Base-by-base conservation (phyloP, 2,113 vertebrate genomes). In the Empidonax traillii region DNA sequence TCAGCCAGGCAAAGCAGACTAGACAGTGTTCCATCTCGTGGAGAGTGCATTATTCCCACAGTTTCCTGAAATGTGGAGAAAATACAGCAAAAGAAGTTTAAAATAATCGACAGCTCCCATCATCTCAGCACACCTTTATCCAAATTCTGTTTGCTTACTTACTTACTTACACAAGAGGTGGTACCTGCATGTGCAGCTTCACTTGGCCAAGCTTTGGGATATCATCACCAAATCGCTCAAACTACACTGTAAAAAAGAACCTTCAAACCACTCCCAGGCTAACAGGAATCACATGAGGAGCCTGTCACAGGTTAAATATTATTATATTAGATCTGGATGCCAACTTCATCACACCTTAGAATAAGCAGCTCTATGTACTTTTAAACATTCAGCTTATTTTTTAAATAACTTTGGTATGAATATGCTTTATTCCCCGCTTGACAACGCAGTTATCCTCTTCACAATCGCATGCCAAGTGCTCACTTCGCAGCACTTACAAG, bases 361-460 rank as follows among this genome's bases (percentile, higher is more conserved):
- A 66, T 61, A 49, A 91, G 62, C 11, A 93, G 68, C 19, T 75
- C n/a, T 39, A 53, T 2, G 5, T 41, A 56, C 43, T 94, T 88
- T 52, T 31, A 84, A 87, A 63, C 4, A 33, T 73, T 79, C 30
- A 12, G 41, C 51, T 87, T 65, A 3, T 78, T 94, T 77, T 93
- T 79, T 49, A 93, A 73, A 8, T 74, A 46, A 66, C 59, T 61
- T 88, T 71, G 47, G 77, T 93, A 89, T 6, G 21, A 95, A 90
- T 76, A 92, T n/a, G 61, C 44, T 97, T 96, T 95, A 96, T 96
- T 97, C 77, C 71, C 25, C 3, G 37, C 72, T 82, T 74, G 78
- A 96, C 81, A 87, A 41, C 8, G 55, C 37, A 72, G 75, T 79
- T 87, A 69, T 24, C 51, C 56, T 96, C 92, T 96, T 96, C 78